Percentiles rank a stretch among this genome's conserved stretches.
Conservation (phyloP, 2,113 vertebrate species). For the Cricetomys ansorgei region DNA sequence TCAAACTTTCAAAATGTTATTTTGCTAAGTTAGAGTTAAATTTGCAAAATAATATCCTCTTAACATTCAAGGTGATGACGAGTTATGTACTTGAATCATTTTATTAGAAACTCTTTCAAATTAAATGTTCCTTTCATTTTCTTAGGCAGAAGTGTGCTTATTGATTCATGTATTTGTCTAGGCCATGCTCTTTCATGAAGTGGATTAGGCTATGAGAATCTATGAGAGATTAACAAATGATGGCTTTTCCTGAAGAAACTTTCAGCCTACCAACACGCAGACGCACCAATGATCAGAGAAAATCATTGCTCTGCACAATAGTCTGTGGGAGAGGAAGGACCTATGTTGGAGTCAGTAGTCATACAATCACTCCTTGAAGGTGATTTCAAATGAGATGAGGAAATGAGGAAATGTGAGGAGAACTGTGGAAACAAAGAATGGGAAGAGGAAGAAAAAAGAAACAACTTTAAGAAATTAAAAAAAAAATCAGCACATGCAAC, state of each 20-base stretch:
- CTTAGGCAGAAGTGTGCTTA: not conserved
- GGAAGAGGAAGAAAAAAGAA: not conserved
- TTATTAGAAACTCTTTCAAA: not conserved
- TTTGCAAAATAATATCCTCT: conserved; percentile 11
- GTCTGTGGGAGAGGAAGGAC: not conserved
- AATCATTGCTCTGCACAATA: not conserved
- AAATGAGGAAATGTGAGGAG: not conserved
- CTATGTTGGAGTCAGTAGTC: not conserved
- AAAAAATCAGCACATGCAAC: not conserved
- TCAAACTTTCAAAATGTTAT: conserved; percentile 35
- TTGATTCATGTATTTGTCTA: not conserved
- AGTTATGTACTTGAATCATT: not conserved
- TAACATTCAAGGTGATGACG: not conserved
- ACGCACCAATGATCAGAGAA: not conserved
- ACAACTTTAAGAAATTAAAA: not conserved
- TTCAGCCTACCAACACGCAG: not conserved
- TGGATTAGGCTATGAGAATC: not conserved
- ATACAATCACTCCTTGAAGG: not conserved
- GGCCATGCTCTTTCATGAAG: not conserved
- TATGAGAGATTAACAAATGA: not conserved
- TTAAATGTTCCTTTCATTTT: not conserved
- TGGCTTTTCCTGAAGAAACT: not conserved
- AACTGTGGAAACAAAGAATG: not conserved
- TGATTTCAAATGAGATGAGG: conserved; percentile 21
- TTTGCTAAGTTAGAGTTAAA: conserved; percentile 19